phyloP scores from a whole-genome alignment of 30 jellyfish, hydroid and myxozoan genomes.

The Sanderia malayensis region DNA sequence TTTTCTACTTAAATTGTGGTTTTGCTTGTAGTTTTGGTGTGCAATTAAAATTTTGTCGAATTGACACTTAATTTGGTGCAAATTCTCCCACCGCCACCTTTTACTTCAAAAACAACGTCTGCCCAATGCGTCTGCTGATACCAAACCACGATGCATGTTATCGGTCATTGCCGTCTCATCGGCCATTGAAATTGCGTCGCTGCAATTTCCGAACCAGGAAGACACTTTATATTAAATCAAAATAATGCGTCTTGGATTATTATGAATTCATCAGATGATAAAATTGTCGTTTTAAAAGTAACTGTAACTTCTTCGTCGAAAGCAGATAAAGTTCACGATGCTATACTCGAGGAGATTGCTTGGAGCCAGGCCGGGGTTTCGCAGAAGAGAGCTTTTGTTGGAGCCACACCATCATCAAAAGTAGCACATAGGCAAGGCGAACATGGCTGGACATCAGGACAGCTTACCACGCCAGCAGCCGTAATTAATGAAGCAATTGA shows the following conservation, averaged over 20 bases:
- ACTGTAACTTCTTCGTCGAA: conserved; percentile 7
- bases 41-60: too few relatives aligned
- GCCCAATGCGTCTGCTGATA: too few relatives aligned
- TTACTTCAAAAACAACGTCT: too few relatives aligned
- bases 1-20: too few relatives aligned
- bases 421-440: too few relatives aligned
- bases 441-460: too few relatives aligned
- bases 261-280: conserved; percentile 31
- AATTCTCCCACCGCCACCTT: too few relatives aligned
- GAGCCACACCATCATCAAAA: too few relatives aligned
- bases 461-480: not conserved
- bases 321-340: conserved; percentile 31
- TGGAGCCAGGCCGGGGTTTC: not conserved
- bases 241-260: not conserved
- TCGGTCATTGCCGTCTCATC: not conserved
- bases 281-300: conserved; percentile 8
- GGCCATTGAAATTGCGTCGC: not conserved
- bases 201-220: not conserved
- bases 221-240: not conserved
- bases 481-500: not conserved
- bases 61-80: too few relatives aligned
- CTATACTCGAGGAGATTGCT: conserved; percentile 29
- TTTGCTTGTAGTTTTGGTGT: too few relatives aligned
- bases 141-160: not conserved
- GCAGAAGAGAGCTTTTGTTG: conserved; percentile 10